Percentiles rank a stretch among this genome's conserved stretches.
Conservation (phyloP, 2,797 vertebrate genomes). For the Melanotaenia boesemani region DNA sequence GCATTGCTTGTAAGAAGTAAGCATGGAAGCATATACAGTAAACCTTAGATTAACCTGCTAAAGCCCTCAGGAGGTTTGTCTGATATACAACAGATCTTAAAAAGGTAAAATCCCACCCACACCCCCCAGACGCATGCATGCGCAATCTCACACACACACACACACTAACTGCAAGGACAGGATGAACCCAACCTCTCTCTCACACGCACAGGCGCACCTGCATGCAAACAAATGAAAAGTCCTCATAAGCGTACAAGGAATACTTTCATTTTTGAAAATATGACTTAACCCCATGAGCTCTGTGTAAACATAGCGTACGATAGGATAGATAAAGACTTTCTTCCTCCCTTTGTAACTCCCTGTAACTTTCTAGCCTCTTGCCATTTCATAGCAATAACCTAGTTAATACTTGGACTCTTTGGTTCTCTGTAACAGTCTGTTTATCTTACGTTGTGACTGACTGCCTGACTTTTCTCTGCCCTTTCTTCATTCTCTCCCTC, state of each 20-base stretch:
- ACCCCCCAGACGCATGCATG: conserved; percentile 45
- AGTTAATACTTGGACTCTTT: conserved; percentile 73
- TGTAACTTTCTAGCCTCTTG: conserved; percentile 23
- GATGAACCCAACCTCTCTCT: conserved; percentile 16
- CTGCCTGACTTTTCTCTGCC: conserved; percentile 51
- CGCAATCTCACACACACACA: conserved; percentile 19
- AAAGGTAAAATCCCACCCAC: conserved; percentile 65
- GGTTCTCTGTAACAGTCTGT: conserved; percentile 81
- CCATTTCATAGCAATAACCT: conserved; percentile 43
- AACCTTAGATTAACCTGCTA: conserved; percentile 75
- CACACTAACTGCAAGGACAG: conserved; percentile 43
- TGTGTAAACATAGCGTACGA: conserved; percentile 79
- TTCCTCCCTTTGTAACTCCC: conserved; percentile 33
- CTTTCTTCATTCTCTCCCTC: conserved; percentile 14
- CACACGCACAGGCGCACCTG: conserved; percentile 61
- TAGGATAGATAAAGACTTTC: conserved; percentile 68
- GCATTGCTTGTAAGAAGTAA: conserved; percentile 75
- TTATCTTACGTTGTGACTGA: conserved; percentile 64
- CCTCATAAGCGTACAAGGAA: conserved; percentile 71
- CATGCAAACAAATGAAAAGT: conserved; percentile 72
- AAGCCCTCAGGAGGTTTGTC: conserved; percentile 72
- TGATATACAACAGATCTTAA: conserved; percentile 74
- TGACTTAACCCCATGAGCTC: conserved; percentile 77
- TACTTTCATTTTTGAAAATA: conserved; percentile 74
- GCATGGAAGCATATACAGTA: conserved; percentile 82